Percentiles rank a stretch among this genome's conserved stretches.
Evolutionary conservation across 2,113 vertebrate genomes (phyloP).

Genomic region (Brachypodius melanocephalos): DNA sequence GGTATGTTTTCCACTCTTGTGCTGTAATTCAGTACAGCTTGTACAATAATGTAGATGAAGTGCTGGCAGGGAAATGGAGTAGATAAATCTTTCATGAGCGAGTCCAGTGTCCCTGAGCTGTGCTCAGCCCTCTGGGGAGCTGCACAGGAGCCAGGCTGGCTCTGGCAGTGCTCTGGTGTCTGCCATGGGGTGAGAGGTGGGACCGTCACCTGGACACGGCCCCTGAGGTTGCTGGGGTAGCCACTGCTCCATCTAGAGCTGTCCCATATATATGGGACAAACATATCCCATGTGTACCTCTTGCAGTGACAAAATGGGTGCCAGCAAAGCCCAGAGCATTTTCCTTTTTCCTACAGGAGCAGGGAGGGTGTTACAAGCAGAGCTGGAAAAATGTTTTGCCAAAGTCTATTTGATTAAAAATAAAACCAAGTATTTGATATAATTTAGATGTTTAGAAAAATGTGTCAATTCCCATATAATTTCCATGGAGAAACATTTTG

Average conservation of each 20-base stretch:
- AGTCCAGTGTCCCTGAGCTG: not conserved
- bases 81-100: not conserved
- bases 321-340: not conserved
- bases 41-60: not conserved
- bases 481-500: not conserved
- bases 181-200: not conserved
- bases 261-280: accelerated
- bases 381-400: not conserved
- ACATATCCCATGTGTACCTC: not conserved
- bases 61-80: slow-evolving; percentile 25
- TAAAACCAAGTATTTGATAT: not conserved
- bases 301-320: not conserved
- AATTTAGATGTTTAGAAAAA: not conserved
- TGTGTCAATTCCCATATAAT: not conserved
- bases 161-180: not conserved
- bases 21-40: slow-evolving; percentile 17
- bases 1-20: not conserved
- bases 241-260: not conserved
- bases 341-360: not conserved
- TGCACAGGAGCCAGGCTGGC: not conserved
- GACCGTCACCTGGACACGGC: not conserved
- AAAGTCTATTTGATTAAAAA: not conserved
- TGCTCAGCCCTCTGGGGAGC: not conserved
- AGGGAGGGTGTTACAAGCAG: not conserved
- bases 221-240: not conserved